Evolutionary conservation across 1,140 invertebrate genomes (phyloP), one percentile per base, ranked within the genome.

Genomic region (Proales similis): DNA sequence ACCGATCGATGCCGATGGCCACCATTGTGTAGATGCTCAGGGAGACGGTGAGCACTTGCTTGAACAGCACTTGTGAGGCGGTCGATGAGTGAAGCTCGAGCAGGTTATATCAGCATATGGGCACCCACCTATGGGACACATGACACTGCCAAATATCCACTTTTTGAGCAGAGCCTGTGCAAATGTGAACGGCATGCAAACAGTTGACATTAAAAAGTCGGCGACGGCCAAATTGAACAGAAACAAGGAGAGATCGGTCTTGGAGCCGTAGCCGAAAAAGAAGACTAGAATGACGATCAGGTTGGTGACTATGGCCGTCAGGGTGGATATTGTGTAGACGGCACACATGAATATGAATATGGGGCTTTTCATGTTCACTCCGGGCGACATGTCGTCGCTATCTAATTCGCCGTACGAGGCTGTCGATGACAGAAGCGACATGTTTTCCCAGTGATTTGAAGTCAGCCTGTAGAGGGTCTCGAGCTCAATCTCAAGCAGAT

Each of bases 161-260:
- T 42, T 57, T 26, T 57, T 57, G 7, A 57, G 24, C 29, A 57
- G 32, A 12, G 51, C 51, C 30, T 57, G 51, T 11, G 51, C 51
- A 12, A 57, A 57, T 11, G 51, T 57, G 17, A 57, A 57, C 36
- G 51, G 51, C 51, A 57, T 57, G 29, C 51, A 57, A 57, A 57
- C 33, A 39, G 51, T 42, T 12, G 51, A 57, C 51, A 57, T 57
- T n/a, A 57, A 24, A 57, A 57, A 57, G 32, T 57, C 51, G 11
- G 51, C 51, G 12, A 57, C 30, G 22, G 51, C 51, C 27, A 57
- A 42, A 27, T 57, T 57, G 24, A 57, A 20, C 7, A 57, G 20
- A 57, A 57, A 57, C 30, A 57, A 29, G 12, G 51, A 57, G 36
- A 57, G 20, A 11, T 57, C 51, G 0, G 51, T 57, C 45, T 57